Evolutionary conservation across 2,113 vertebrate genomes (phyloP).

Genomic region (Axis porcinus): DNA sequence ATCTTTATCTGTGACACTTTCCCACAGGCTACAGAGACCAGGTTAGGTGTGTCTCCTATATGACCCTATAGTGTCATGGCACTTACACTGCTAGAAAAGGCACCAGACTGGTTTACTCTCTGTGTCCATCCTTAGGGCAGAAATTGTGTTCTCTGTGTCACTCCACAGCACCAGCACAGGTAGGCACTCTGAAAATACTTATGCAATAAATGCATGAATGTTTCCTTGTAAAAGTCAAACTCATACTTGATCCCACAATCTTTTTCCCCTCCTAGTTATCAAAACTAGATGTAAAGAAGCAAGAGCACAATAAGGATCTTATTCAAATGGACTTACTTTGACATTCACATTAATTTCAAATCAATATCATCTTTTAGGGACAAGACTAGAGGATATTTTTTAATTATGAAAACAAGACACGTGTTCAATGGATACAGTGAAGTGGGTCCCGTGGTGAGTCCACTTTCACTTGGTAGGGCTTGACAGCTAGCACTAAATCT

Average conservation of each 20-base stretch:
- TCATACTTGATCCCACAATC: not conserved
- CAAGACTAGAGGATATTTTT: slow-evolving; percentile 4
- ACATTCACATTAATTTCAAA: slow-evolving; percentile 22
- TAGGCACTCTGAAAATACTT: not conserved
- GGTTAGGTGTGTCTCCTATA: not conserved
- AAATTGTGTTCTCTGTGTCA: not conserved
- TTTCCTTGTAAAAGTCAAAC: not conserved
- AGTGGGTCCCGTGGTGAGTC: not conserved
- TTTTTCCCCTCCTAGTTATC: not conserved
- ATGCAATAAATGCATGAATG: not conserved
- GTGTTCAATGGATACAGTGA: not conserved
- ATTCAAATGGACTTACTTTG: not conserved
- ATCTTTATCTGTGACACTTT: not conserved
- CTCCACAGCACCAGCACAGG: not conserved
- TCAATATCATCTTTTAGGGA: not conserved
- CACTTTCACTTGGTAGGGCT: not conserved
- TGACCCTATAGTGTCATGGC: not conserved
- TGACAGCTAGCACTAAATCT: slow-evolving; percentile 45
- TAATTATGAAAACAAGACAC: slow-evolving; percentile 1
- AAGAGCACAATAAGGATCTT: not conserved
- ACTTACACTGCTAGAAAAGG: not conserved
- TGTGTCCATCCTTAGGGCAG: not conserved
- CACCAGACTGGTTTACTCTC: not conserved
- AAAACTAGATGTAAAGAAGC: not conserved
- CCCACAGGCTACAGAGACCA: not conserved